Evolutionary conservation across 1,140 invertebrate genomes (phyloP).

Genomic region (Lucilia sericata): DNA sequence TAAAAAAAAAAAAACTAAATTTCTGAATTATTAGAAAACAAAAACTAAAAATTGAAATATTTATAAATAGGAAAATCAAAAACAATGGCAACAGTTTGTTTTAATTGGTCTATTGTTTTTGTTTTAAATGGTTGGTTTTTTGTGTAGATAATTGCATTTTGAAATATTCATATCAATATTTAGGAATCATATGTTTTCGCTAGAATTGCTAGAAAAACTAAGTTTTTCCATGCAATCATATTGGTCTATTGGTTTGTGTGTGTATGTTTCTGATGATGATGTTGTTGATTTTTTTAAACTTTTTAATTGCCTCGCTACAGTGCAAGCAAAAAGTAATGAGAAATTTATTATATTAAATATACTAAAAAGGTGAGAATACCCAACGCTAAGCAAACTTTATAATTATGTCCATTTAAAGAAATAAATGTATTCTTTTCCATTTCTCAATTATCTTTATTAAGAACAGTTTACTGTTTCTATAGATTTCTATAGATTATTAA

Average conservation of each 20-base stretch:
- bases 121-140: background rate
- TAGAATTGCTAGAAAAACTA: constrained; percentile 27
- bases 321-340: background rate
- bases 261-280: background rate
- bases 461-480: too few relatives aligned
- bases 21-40: background rate
- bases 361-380: too few relatives aligned
- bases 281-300: background rate
- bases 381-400: too few relatives aligned
- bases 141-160: constrained; percentile 39
- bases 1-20: background rate
- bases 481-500: too few relatives aligned
- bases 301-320: background rate
- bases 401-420: too few relatives aligned
- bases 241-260: constrained; percentile 34
- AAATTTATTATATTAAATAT: too few relatives aligned
- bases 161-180: constrained; percentile 23
- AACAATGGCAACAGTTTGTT: background rate
- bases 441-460: too few relatives aligned
- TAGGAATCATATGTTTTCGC: constrained; percentile 38
- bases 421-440: too few relatives aligned
- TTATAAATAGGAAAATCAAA: background rate
- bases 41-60: background rate
- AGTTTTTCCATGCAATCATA: constrained; percentile 3
- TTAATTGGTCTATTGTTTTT: constrained; percentile 38